phyloP scores from a whole-genome alignment of 2,797 vertebrate genomes.

The Scomberomorus guttatus region DNA sequence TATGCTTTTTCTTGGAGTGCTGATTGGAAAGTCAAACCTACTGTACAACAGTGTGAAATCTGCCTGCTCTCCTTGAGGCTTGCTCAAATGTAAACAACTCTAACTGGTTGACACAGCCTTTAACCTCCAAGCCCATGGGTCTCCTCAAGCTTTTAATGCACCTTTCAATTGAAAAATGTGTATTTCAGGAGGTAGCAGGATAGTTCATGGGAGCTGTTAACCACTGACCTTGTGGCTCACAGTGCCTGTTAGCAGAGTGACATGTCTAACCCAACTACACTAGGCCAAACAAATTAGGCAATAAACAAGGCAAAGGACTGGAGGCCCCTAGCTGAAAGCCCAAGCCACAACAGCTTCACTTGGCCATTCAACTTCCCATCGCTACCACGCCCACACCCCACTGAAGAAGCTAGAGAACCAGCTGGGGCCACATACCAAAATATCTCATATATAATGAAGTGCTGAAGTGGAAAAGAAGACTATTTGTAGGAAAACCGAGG shows the following conservation, averaged over 20 bases:
- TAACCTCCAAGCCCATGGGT: conserved; percentile 62
- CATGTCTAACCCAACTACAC: conserved; percentile 56
- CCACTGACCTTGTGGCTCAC: conserved; percentile 64
- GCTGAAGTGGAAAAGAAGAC: conserved; percentile 41
- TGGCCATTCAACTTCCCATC: conserved; percentile 42
- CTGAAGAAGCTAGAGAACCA: conserved; percentile 44
- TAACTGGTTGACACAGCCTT: conserved; percentile 58
- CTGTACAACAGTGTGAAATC: conserved; percentile 24
- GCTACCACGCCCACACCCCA: conserved; percentile 12
- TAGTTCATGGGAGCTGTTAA: conserved; percentile 69
- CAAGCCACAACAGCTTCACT: conserved; percentile 42
- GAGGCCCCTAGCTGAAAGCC: conserved; percentile 35
- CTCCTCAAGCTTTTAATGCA: conserved; percentile 67
- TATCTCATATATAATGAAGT: conserved; percentile 57
- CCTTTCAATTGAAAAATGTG: conserved; percentile 67
- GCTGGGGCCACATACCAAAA: conserved; percentile 42
- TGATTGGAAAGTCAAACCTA: conserved; percentile 32
- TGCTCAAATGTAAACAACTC: conserved; percentile 68
- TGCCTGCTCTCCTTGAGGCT: conserved; percentile 41
- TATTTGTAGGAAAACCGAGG: conserved; percentile 31
- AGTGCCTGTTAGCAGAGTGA: conserved; percentile 56
- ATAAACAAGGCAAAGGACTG: conserved; percentile 58
- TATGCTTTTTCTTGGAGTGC: conserved; percentile 3
- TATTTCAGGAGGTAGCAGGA: conserved; percentile 61
- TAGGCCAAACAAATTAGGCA: conserved; percentile 66